These are phyloP conservation scores for Leptopilina syphax DNA, from an alignment of 2,888 invertebrate genomes.

Conservation along the genomic window DNA sequence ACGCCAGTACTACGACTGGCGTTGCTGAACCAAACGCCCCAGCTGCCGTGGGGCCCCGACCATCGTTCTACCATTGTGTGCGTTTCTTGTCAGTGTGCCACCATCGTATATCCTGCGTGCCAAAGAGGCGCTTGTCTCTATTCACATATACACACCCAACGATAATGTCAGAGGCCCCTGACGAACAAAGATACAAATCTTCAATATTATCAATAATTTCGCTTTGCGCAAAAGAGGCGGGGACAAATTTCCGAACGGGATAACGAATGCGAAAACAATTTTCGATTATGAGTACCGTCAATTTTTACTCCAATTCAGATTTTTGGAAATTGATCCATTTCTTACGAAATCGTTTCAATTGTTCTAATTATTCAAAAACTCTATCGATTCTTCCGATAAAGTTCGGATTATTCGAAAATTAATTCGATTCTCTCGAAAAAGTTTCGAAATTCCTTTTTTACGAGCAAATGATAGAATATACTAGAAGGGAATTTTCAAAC, in stretches of 20 bases:
- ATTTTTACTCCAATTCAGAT: background rate
- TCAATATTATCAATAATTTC: conserved; percentile 4
- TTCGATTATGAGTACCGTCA: too few relatives aligned
- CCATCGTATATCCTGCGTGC: conserved; percentile 50
- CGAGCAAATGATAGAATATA: too few relatives aligned
- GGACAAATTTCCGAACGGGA: too few relatives aligned
- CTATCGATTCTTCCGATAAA: background rate
- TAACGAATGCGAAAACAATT: too few relatives aligned
- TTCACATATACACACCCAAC: background rate
- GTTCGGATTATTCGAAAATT: background rate
- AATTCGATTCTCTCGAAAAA: too few relatives aligned
- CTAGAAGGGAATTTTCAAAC: background rate
- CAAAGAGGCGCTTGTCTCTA: conserved; percentile 42
- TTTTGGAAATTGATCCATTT: too few relatives aligned
- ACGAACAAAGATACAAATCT: conserved; percentile 42
- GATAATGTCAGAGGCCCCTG: conserved; percentile 18
- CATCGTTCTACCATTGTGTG: conserved; percentile 54
- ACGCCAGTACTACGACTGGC: conserved; percentile 73
- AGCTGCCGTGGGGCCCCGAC: conserved; percentile 61
- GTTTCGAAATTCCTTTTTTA: too few relatives aligned
- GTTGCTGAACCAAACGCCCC: conserved; percentile 63
- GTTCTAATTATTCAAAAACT: too few relatives aligned
- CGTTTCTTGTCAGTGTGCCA: conserved; percentile 49
- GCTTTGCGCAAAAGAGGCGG: too few relatives aligned
- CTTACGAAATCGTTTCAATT: too few relatives aligned